Evolutionary conservation across 2,113 vertebrate genomes (phyloP), one percentile per base, ranked within the genome.

Genomic region (Leucosticte australis): DNA sequence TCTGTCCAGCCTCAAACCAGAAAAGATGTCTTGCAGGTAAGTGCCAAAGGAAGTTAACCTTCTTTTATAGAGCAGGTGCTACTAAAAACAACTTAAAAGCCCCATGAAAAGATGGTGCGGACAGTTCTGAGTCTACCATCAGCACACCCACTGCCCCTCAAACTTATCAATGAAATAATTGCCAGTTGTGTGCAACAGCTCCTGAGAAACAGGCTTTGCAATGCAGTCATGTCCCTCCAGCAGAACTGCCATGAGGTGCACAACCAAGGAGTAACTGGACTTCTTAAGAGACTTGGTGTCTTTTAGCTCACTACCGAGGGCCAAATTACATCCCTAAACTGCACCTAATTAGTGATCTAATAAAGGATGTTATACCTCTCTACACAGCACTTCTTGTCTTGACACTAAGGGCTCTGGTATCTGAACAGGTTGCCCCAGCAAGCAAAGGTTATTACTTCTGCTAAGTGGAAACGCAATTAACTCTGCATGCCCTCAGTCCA

Each of bases 341-440:
- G n/a, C 12, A 37, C 27, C 24, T 39, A 28, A 39, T 39, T 28
- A 65, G 19, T 7, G 9, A 27, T 46, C 22, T 86, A 56, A 67
- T 16, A 88, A 60, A 69, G 49, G 22, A 57, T n/a, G 17, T 8
- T 56, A 5, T 16, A 15, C 11, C 21, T 83, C 60, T 74, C 28
- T 78, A 7, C 24, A 37, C 26, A 50, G 28, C 7, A 42, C 24
- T 59, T 31, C 69, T 44, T 35, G 4, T 39, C 47, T 65, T 75
- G 27, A 68, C 13, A 44, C 0, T 0, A 67, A 75, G 35, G 60
- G 27, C n/a, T 70, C 23, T 6, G 2, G 14, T 65, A 56, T 26
- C 28, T 69, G n/a, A 83, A 73, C 31, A 53, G 24, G 41, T 10
- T 87, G n/a, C 19, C 17, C 15, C 53, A 59, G 31, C 35, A 57